Conservation (phyloP, 1,140 invertebrate species). For the Calycopis cecrops region DNA sequence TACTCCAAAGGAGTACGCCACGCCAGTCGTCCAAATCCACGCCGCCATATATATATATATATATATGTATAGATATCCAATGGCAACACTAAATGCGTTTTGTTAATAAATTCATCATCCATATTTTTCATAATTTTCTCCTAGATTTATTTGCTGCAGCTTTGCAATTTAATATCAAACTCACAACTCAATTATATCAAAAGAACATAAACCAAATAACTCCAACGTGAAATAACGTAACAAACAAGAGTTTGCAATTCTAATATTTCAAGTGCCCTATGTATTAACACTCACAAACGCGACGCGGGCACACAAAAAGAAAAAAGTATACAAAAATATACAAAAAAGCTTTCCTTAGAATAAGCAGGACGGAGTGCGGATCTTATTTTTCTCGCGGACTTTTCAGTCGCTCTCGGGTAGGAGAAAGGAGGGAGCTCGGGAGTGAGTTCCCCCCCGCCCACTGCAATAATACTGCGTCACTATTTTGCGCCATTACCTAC, state of each 20-base stretch:
- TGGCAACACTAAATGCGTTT: too few relatives aligned
- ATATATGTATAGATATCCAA: too few relatives aligned
- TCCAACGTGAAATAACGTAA: too few relatives aligned
- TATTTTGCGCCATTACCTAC: slow-evolving; percentile 75
- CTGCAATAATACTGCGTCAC: slow-evolving; percentile 75
- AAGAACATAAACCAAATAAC: too few relatives aligned
- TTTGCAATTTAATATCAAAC: too few relatives aligned
- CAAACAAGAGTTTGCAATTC: slow-evolving; percentile 28
- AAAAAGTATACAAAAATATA: slow-evolving; percentile 63
- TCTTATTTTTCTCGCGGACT: slow-evolving; percentile 72
- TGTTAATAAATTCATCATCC: too few relatives aligned
- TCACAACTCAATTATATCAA: too few relatives aligned
- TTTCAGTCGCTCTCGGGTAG: slow-evolving; percentile 65
- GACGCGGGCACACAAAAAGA: slow-evolving; percentile 35
- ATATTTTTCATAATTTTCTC: too few relatives aligned
- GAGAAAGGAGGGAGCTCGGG: slow-evolving; percentile 31
- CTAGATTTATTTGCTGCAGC: too few relatives aligned
- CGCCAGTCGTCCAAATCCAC: too few relatives aligned
- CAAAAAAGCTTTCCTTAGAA: slow-evolving; percentile 69
- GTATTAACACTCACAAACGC: slow-evolving; percentile 47
- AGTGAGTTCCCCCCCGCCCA: slow-evolving; percentile 45
- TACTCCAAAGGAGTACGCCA: too few relatives aligned
- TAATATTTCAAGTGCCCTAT: slow-evolving; percentile 38
- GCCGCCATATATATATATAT: too few relatives aligned
- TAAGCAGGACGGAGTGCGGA: slow-evolving; percentile 68